phyloP scores from a whole-genome alignment of 2,888 invertebrate genomes.

The Nomada fabriciana region DNA sequence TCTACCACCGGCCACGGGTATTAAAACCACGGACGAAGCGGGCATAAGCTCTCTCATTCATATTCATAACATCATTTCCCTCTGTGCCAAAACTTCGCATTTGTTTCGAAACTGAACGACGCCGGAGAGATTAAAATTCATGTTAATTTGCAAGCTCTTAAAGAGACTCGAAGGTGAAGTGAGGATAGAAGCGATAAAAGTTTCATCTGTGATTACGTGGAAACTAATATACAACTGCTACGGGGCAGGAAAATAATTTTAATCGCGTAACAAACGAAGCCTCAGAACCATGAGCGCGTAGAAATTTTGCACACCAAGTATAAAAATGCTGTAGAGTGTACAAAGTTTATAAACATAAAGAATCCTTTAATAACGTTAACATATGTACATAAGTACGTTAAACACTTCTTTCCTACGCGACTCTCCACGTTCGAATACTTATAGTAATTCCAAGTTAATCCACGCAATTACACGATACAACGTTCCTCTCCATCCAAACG shows the following conservation, averaged over 20 bases:
- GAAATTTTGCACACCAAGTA: too few species aligned
- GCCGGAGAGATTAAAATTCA: slow-evolving; percentile 28
- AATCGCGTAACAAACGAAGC: too few species aligned
- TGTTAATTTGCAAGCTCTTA: neutral
- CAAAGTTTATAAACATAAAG: too few species aligned
- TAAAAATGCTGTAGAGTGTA: too few species aligned
- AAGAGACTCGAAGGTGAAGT: neutral
- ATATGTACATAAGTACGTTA: too few species aligned
- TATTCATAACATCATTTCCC: slow-evolving; percentile 54
- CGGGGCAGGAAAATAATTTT: too few species aligned
- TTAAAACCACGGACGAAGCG: slow-evolving; percentile 39
- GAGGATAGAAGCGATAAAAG: slow-evolving; percentile 6
- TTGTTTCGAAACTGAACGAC: slow-evolving; percentile 12
- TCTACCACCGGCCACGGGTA: slow-evolving; percentile 19
- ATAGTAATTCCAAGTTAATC: neutral
- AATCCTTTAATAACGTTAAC: too few species aligned
- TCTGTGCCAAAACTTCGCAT: slow-evolving; percentile 18
- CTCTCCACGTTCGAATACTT: neutral
- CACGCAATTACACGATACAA: neutral
- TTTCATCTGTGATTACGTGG: neutral
- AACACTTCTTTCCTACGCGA: too few species aligned
- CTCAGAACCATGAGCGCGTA: too few species aligned
- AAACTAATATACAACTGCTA: neutral
- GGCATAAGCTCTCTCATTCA: slow-evolving; percentile 50
- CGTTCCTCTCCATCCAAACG: neutral